Evolutionary conservation across 2,888 invertebrate species (phyloP).

Genomic region (Noctua janthe): DNA sequence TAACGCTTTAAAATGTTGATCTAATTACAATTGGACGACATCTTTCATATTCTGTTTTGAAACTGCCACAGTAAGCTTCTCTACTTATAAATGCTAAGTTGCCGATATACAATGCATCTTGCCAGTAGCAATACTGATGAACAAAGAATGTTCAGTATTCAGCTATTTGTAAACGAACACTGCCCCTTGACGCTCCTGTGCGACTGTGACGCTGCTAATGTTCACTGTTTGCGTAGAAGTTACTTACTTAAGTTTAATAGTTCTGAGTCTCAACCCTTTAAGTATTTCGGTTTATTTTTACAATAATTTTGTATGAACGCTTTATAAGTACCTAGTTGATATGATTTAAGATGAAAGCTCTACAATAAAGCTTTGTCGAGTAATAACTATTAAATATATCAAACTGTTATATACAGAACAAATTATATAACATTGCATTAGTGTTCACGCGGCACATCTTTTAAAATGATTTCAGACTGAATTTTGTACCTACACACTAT

Average conservation of each 20-base stretch:
- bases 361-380: conserved; percentile 40
- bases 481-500: conserved; percentile 56
- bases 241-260: conserved; percentile 32
- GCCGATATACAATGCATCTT: conserved; percentile 72
- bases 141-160: conserved; percentile 58
- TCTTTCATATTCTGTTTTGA: conserved; percentile 39
- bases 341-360: conserved; percentile 41
- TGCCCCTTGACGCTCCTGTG: conserved; percentile 74
- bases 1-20: conserved; percentile 19
- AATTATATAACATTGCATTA: conserved; percentile 33
- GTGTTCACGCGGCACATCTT: conserved; percentile 35
- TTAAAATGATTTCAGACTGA: conserved; percentile 61
- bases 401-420: conserved; percentile 27
- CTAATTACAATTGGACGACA: conserved; percentile 22
- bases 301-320: conserved; percentile 53
- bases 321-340: conserved; percentile 56
- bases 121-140: conserved; percentile 73
- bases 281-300: conserved; percentile 57
- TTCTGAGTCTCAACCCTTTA: conserved; percentile 56
- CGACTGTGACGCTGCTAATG: conserved; percentile 49
- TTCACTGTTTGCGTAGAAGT: conserved; percentile 20
- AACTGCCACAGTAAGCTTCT: conserved; percentile 36
- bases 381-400: conserved; percentile 27
- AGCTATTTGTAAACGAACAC: conserved; percentile 75
- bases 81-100: conserved; percentile 48